phyloP scores from a whole-genome alignment of 2,797 vertebrate species.

The Hippocampus kuda region DNA sequence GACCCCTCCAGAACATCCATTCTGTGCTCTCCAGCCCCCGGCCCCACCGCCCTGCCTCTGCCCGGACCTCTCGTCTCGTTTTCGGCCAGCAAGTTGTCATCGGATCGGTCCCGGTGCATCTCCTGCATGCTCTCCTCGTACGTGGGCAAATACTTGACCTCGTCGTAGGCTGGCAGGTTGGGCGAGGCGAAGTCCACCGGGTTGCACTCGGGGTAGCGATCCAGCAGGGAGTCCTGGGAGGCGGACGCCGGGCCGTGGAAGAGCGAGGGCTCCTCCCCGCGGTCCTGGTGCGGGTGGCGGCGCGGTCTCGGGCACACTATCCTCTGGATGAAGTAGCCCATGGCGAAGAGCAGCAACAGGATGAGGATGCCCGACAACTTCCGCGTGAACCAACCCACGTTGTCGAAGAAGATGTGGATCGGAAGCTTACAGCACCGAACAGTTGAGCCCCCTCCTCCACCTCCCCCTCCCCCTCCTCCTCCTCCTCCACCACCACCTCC shows the following conservation, averaged over 20 bases:
- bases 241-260: conserved; percentile 66
- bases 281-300: conserved; percentile 49
- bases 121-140: conserved; percentile 89
- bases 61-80: conserved; percentile 32
- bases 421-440: conserved; percentile 77
- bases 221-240: conserved; percentile 85
- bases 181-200: conserved; percentile 63
- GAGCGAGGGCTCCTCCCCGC: conserved; percentile 62
- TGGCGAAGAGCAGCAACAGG: conserved; percentile 82
- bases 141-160: conserved; percentile 88
- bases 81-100: conserved; percentile 55
- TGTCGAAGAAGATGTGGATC: conserved; percentile 80
- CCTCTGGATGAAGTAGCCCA: conserved; percentile 89
- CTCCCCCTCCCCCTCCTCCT: neutral
- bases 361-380: conserved; percentile 89
- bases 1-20: conserved; percentile 46
- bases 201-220: conserved; percentile 63
- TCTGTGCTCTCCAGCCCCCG: conserved; percentile 35
- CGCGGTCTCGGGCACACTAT: conserved; percentile 82
- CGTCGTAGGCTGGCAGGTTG: conserved; percentile 84
- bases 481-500: neutral
- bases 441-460: conserved; percentile 35
- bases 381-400: conserved; percentile 82
- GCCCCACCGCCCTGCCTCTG: conserved; percentile 28
- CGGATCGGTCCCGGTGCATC: conserved; percentile 61